phyloP scores from a whole-genome alignment of 2,797 vertebrate species.

The Sphenopsis melanotis region DNA sequence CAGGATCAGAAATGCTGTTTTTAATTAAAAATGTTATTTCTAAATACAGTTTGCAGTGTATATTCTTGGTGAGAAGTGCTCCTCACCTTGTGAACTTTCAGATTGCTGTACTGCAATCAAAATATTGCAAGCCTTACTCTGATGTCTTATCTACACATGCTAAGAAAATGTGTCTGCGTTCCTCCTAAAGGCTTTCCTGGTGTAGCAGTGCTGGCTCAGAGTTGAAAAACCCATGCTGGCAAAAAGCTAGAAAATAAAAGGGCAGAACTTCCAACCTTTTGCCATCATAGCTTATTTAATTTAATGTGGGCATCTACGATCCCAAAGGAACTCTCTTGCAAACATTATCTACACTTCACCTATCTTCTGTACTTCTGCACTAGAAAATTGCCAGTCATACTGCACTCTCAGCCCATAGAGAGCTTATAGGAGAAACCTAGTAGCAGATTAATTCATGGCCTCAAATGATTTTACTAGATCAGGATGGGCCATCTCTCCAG shows the following conservation, averaged over 20 bases:
- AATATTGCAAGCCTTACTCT: not conserved
- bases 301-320: not conserved
- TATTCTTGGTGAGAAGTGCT: slow-evolving; percentile 51
- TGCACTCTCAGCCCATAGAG: not conserved
- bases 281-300: not conserved
- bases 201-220: not conserved
- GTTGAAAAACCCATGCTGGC: not conserved
- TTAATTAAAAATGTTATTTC: slow-evolving; percentile 70
- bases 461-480: not conserved
- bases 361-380: not conserved
- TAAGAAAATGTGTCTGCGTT: not conserved
- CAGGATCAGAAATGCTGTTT: slow-evolving; percentile 66
- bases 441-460: not conserved
- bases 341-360: not conserved
- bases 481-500: not conserved
- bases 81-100: slow-evolving; percentile 61
- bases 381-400: not conserved
- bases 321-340: not conserved
- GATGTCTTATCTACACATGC: not conserved
- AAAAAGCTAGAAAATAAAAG: not conserved
- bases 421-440: not conserved
- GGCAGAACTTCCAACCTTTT: not conserved
- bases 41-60: slow-evolving; percentile 56
- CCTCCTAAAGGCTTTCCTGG: not conserved
- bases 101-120: not conserved